Base-by-base conservation (phyloP, 2,113 vertebrate genomes). In the Isichthys henryi region DNA sequence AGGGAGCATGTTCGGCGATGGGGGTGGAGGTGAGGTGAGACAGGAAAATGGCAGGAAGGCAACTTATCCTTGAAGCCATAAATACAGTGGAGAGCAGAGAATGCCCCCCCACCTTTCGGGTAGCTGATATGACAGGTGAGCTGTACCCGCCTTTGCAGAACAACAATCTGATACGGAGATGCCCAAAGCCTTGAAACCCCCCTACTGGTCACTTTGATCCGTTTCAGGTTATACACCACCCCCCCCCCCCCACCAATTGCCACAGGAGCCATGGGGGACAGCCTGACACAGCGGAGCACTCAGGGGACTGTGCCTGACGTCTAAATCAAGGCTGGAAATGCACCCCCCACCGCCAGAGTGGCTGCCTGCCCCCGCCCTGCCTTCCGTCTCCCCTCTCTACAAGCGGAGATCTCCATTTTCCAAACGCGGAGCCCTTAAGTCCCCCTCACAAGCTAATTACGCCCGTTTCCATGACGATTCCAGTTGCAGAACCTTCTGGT, bases 41-140 rank as follows among this genome's bases (percentile, higher is more conserved):
- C 45, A 62, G 83, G 6, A 43, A 80, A 87, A 77, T 90, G 92
- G 94, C 89, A 8, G 91, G 94, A 91, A 94, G 94, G 95, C 94
- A 93, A 92, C 86, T 92, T 90, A 62, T 93, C 91, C 94, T 93
- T 91, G 90, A 92, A 93, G 94, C 92, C 13, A 90, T 90, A 90
- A 91, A 92, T 85, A 85, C 86, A 89, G 90, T 93, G 89, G 89
- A 49, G 92, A 70, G 86, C 91, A 92, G 83, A 92, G 90, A 89
- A 62, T 85, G 49, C 50, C 80, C 50, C 85, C 82, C 82, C 74
- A 27, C 11, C 52, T 52, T 56, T 84, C 27, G 39, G 56, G 35
- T 35, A 66, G 53, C 23, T 43, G 19, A 53, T 13, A 39, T 17
- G 87, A 48, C 58, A 27, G 56, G 53, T 58, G 23, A 43, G 35